Evolutionary conservation across 2,113 vertebrate genomes (phyloP).

Genomic region (Echinops telfairi): DNA sequence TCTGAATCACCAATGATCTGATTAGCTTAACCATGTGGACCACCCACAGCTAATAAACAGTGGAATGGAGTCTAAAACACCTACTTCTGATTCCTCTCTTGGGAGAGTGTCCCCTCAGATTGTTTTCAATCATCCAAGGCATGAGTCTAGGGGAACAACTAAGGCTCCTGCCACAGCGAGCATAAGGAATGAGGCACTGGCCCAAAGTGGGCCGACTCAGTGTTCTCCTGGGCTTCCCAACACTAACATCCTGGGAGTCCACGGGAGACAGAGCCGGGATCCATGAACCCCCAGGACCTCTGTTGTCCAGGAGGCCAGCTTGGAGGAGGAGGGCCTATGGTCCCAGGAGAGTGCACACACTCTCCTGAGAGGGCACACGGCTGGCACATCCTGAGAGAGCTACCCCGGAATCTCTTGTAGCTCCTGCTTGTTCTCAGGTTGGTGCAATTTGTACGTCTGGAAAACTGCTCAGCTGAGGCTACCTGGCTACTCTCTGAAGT

Average conservation of each 20-base stretch:
- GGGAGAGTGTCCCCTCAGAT: background rate
- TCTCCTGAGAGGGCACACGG: no score
- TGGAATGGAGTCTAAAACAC: background rate
- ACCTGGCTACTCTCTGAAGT: background rate
- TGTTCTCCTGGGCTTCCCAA: background rate
- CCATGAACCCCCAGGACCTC: background rate
- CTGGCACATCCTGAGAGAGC: background rate
- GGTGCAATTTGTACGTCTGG: background rate
- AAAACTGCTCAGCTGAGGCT: background rate
- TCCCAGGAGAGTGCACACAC: background rate
- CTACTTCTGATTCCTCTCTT: background rate
- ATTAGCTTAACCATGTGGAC: background rate
- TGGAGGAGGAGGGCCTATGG: background rate
- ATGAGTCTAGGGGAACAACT: background rate
- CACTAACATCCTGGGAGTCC: background rate
- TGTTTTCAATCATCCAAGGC: background rate
- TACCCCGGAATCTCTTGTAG: background rate
- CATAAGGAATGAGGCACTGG: background rate
- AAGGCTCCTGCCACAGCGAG: background rate
- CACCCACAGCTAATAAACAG: background rate
- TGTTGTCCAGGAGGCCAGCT: background rate
- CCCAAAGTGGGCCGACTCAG: background rate
- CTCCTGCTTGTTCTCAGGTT: background rate
- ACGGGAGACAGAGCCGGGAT: background rate
- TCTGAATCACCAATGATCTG: background rate